phyloP scores from a whole-genome alignment of 1,140 invertebrate species.

The Sycophaga agraensis region DNA sequence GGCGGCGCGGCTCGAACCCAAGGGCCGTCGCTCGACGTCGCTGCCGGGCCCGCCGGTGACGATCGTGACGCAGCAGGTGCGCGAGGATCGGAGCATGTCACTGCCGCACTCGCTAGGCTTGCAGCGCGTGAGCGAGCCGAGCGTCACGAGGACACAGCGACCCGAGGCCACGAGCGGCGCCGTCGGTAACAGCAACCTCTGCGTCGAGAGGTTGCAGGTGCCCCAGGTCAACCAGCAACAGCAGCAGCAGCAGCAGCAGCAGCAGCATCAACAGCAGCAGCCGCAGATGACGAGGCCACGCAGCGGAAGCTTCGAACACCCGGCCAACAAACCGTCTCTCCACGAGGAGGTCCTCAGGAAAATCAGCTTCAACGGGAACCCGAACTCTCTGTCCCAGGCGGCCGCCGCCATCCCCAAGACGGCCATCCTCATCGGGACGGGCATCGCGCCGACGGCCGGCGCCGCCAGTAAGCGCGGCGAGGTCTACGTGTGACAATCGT shows the following conservation, averaged over 20 bases:
- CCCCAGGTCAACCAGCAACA: conserved; percentile 26
- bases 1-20: not conserved
- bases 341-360: conserved; percentile 40
- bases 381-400: conserved; percentile 32
- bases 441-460: conserved; percentile 14
- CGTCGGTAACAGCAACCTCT: not conserved
- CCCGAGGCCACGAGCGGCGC: conserved; percentile 6
- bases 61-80: conserved; percentile 21
- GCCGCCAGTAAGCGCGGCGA: conserved; percentile 53
- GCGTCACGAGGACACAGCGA: conserved; percentile 17
- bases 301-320: conserved; percentile 36
- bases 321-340: conserved; percentile 6
- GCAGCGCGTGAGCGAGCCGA: conserved; percentile 13
- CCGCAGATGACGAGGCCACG: conserved; percentile 20
- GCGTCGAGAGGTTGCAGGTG: not conserved
- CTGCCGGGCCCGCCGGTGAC: conserved; percentile 43
- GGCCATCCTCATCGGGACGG: conserved; percentile 9
- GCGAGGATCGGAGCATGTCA: conserved; percentile 53
- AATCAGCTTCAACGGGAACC: conserved; percentile 38
- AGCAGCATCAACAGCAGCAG: not conserved
- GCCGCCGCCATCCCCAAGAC: conserved; percentile 22
- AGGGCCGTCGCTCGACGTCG: conserved; percentile 47
- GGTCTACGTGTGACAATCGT: conserved; percentile 53
- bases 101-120: conserved; percentile 40
- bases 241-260: not conserved